A percentile compares a stretch with the other conserved stretches of the same genome.
Conservation (phyloP, 2,888 invertebrate genomes). For the Bruchidius siliquastri region DNA sequence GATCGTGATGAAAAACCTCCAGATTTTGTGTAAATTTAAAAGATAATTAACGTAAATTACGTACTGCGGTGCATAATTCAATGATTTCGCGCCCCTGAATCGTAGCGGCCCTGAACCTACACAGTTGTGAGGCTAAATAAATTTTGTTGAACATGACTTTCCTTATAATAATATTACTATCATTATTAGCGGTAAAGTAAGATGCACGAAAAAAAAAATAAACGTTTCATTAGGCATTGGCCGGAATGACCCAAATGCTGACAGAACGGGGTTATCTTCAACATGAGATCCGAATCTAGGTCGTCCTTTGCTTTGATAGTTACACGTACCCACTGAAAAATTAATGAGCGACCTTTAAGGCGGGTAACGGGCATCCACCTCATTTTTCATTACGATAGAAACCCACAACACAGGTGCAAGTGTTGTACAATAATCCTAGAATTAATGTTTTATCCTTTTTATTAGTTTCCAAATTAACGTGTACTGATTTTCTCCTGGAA, state of each 20-base stretch:
- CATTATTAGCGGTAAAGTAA: too few species aligned
- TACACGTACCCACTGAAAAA: constrained; percentile 16
- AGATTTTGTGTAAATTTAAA: too few species aligned
- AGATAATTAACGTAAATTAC: too few species aligned
- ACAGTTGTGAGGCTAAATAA: too few species aligned
- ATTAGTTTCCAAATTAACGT: neutral
- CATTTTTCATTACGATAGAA: constrained; percentile 10
- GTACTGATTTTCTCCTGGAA: neutral
- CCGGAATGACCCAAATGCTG: neutral
- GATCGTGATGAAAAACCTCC: too few species aligned
- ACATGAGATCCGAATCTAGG: neutral
- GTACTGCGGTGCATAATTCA: too few species aligned
- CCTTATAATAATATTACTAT: too few species aligned
- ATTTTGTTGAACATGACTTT: too few species aligned
- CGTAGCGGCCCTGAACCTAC: too few species aligned
- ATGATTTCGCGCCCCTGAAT: too few species aligned
- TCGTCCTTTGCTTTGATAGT: neutral
- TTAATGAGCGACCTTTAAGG: constrained; percentile 26
- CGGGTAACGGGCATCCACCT: constrained; percentile 5
- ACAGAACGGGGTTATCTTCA: neutral
- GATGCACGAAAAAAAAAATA: too few species aligned
- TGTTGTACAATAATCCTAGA: constrained; percentile 6
- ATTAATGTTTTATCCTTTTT: constrained; percentile 7
- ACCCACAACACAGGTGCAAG: constrained; percentile 20
- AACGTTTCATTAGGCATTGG: too few species aligned